These are phyloP conservation scores for Spicauda simplicius DNA, from an alignment of 2,888 invertebrate species.

Conservation along the genomic window DNA sequence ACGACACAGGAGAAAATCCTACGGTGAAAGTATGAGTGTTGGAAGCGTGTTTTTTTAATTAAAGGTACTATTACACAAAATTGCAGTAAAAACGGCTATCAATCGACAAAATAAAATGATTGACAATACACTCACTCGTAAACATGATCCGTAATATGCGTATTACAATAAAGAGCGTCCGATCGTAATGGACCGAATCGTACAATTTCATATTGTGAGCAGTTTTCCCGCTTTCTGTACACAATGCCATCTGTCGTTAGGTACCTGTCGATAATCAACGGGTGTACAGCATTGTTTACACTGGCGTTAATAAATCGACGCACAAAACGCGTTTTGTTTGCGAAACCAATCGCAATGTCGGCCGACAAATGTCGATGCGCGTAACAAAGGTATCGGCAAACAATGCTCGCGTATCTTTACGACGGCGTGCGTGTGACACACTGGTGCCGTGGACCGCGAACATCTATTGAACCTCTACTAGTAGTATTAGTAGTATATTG, in stretches of 20 bases:
- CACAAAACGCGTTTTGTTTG: conserved; percentile 75
- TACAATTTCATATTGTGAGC: conserved; percentile 23
- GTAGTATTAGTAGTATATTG: too few relatives aligned
- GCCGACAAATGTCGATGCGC: conserved; percentile 72
- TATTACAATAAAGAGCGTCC: background rate
- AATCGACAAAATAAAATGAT: background rate
- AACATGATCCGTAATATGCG: background rate
- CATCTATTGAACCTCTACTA: background rate
- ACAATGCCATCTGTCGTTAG: conserved; percentile 40
- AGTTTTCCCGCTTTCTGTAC: background rate
- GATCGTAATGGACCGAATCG: conserved; percentile 1
- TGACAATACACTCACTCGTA: background rate
- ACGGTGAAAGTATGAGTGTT: too few relatives aligned
- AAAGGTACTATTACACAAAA: too few relatives aligned
- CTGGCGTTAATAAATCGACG: conserved; percentile 69
- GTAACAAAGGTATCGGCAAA: conserved; percentile 64
- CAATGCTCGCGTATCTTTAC: conserved; percentile 66
- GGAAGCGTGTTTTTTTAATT: too few relatives aligned
- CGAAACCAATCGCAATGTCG: conserved; percentile 76
- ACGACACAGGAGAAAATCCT: too few relatives aligned
- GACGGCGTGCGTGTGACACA: conserved; percentile 52
- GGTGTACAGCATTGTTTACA: conserved; percentile 53
- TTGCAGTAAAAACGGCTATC: background rate
- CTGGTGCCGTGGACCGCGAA: conserved; percentile 38
- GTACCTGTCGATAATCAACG: conserved; percentile 60